phyloP scores from a whole-genome alignment of 2,113 vertebrate species.

The Candoia aspera region DNA sequence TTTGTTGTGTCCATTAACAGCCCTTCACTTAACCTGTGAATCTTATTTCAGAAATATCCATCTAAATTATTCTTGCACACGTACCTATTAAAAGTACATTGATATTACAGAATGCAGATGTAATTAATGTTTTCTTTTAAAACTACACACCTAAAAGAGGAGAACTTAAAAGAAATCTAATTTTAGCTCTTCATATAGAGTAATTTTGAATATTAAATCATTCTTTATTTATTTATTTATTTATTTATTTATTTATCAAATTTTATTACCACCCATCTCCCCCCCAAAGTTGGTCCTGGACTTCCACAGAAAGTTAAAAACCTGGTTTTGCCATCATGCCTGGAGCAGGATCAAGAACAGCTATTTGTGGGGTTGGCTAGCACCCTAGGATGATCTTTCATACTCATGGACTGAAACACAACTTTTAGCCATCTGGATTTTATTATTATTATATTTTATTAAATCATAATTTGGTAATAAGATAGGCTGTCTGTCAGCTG shows the following conservation, averaged over 20 bases:
- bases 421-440: no score
- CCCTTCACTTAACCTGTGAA: conserved; percentile 35
- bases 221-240: no score
- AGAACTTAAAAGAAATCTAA: neutral
- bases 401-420: no score
- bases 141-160: neutral
- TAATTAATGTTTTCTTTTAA: conserved; percentile 17
- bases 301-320: no score
- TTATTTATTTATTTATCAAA: no score
- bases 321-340: no score
- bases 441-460: no score
- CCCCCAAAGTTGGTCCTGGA: no score
- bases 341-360: no score
- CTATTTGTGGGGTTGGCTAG: no score
- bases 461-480: neutral
- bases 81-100: neutral
- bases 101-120: neutral
- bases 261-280: no score
- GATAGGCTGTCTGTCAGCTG: neutral
- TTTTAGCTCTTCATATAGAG: neutral
- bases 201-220: conserved; percentile 15
- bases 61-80: conserved; percentile 3
- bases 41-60: conserved; percentile 21
- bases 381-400: no score
- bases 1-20: neutral